Percentiles rank a stretch among this genome's conserved stretches.
phyloP scores from a whole-genome alignment of 2,888 invertebrate species.

The Metopia argyrocephala region DNA sequence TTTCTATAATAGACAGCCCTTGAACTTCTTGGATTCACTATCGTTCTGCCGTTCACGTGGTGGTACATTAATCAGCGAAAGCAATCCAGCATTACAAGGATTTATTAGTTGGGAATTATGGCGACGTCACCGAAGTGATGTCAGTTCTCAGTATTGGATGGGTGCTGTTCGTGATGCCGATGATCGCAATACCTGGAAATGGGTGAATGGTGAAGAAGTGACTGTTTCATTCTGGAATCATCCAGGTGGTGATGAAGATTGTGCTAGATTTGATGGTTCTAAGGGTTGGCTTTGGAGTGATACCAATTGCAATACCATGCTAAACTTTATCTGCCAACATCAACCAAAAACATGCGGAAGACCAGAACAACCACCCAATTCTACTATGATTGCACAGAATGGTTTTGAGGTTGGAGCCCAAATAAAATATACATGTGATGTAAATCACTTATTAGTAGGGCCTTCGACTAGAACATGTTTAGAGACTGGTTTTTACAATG shows the following conservation, averaged over 20 bases:
- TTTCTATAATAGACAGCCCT: constrained; percentile 92
- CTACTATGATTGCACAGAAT: constrained; percentile 88
- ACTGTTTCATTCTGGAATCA: constrained; percentile 95
- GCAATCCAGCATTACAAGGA: constrained; percentile 94
- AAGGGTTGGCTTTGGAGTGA: constrained; percentile 97
- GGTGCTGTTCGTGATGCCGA: constrained; percentile 91
- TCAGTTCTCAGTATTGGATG: constrained; percentile 96
- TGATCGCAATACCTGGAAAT: constrained; percentile 90
- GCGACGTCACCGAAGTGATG: constrained; percentile 93
- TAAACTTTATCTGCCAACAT: constrained; percentile 96
- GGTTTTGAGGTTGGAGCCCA: constrained; percentile 89
- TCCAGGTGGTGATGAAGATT: constrained; percentile 89
- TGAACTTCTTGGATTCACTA: constrained; percentile 88
- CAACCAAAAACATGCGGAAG: constrained; percentile 94
- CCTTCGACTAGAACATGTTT: constrained; percentile 90
- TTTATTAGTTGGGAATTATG: constrained; percentile 97
- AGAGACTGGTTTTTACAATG: constrained; percentile 95
- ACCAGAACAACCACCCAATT: constrained; percentile 95
- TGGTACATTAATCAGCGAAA: constrained; percentile 92
- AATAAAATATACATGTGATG: constrained; percentile 91
- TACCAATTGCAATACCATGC: constrained; percentile 89
- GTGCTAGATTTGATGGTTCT: constrained; percentile 93
- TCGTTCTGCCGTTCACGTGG: constrained; percentile 89
- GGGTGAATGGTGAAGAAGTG: constrained; percentile 93
- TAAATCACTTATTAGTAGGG: constrained; percentile 92